These are phyloP conservation scores for Acrocephalus arundinaceus DNA, from an alignment of 2,113 vertebrate species.

Conservation along the genomic window DNA sequence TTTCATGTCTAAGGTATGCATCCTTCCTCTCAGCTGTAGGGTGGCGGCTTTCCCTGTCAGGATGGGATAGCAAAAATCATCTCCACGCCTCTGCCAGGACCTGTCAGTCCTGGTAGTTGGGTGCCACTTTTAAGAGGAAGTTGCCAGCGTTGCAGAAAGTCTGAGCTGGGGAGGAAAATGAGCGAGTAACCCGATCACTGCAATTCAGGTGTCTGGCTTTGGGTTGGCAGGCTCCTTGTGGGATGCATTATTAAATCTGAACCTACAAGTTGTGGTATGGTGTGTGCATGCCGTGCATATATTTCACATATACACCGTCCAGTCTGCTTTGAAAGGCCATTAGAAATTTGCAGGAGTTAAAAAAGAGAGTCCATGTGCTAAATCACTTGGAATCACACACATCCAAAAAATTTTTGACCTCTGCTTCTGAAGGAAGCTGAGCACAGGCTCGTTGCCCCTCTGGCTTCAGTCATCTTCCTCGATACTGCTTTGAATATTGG, in stretches of 20 bases:
- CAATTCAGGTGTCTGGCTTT: background rate
- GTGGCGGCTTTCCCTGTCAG: background rate
- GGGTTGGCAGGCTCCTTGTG: background rate
- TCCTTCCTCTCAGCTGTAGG: background rate
- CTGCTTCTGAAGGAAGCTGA: background rate
- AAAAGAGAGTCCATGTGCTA: background rate
- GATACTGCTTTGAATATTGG: background rate
- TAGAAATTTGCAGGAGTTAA: background rate
- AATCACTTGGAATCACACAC: background rate
- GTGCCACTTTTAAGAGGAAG: background rate
- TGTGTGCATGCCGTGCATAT: accelerated
- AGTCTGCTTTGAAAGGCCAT: background rate
- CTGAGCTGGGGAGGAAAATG: background rate
- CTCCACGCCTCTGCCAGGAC: background rate
- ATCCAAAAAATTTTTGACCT: accelerated
- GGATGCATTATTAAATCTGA: background rate
- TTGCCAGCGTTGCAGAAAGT: background rate
- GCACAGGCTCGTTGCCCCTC: background rate
- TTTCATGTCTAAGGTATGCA: background rate
- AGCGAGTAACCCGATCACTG: background rate
- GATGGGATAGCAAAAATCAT: background rate
- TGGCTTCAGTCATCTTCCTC: background rate
- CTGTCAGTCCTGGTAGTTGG: background rate
- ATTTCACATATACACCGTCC: accelerated
- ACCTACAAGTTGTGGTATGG: accelerated